Percentiles rank a stretch among this genome's conserved stretches.
Conservation (phyloP, 2,888 invertebrate species). For the Aphelenchoides bicaudatus region DNA sequence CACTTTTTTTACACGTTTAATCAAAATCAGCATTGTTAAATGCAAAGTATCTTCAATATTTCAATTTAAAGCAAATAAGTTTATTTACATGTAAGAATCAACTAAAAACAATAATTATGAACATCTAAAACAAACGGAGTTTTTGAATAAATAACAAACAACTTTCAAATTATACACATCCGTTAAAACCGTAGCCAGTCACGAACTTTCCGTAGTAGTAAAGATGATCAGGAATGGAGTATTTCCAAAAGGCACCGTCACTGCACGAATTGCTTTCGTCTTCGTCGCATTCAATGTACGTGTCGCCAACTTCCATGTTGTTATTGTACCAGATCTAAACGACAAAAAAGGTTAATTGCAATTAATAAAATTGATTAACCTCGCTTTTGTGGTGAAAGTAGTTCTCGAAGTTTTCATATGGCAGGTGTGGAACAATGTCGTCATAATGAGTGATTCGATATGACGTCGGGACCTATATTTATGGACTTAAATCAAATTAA, state of each 20-base stretch:
- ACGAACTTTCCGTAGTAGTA: constrained; percentile 34
- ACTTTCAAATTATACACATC: too few species aligned
- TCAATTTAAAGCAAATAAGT: too few species aligned
- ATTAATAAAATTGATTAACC: constrained; percentile 17
- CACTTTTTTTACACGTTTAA: too few species aligned
- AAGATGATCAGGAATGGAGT: constrained; percentile 37
- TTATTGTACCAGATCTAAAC: constrained; percentile 43
- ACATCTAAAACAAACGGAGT: too few species aligned
- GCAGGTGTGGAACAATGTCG: constrained; percentile 46
- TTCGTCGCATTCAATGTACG: constrained; percentile 35
- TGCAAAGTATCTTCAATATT: too few species aligned
- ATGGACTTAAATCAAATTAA: too few species aligned
- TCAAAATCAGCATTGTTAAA: too few species aligned
- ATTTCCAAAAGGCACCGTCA: constrained; percentile 38
- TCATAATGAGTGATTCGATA: constrained; percentile 44
- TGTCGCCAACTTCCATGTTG: constrained; percentile 36
- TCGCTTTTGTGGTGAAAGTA: constrained; percentile 44
- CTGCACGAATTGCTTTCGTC: constrained; percentile 43
- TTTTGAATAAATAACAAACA: too few species aligned
- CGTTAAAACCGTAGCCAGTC: constrained; percentile 31
- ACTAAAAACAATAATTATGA: too few species aligned
- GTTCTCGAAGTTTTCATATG: constrained; percentile 39
- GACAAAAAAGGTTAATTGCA: background rate
- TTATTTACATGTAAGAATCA: too few species aligned
- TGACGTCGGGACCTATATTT: constrained; percentile 28